Evolutionary conservation across 2,888 invertebrate genomes (phyloP).

Genomic region (Polia nebulosa): DNA sequence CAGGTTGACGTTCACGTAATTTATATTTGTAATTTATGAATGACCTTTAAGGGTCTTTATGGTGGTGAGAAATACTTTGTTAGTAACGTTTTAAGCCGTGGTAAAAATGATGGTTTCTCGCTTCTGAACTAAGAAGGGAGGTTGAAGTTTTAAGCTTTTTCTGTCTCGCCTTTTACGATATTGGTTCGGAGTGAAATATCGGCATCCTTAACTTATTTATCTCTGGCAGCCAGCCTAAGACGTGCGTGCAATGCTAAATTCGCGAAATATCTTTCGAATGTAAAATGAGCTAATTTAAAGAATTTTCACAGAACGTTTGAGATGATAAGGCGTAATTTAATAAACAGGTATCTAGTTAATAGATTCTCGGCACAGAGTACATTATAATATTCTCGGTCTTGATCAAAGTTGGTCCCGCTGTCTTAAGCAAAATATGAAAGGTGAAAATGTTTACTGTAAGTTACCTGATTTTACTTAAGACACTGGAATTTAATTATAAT

Average conservation of each 20-base stretch:
- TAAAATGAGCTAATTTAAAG: conserved; percentile 78
- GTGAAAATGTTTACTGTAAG: conserved; percentile 35
- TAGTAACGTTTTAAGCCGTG: conserved; percentile 32
- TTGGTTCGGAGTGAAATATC: conserved; percentile 86
- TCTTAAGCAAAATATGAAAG: conserved; percentile 35
- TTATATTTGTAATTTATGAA: conserved; percentile 71
- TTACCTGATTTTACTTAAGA: conserved; percentile 39
- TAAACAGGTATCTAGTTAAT: conserved; percentile 51
- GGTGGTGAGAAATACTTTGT: conserved; percentile 50
- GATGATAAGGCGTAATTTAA: conserved; percentile 70
- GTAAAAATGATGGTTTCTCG: conserved; percentile 54
- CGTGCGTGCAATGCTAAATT: conserved; percentile 83
- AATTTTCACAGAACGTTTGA: conserved; percentile 69
- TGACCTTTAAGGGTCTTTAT: conserved; percentile 67
- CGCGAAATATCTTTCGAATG: conserved; percentile 75
- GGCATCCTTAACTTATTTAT: conserved; percentile 85
- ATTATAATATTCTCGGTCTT: conserved; percentile 22
- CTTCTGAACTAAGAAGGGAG: conserved; percentile 55
- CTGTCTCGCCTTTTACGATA: conserved; percentile 81
- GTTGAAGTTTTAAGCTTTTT: conserved; percentile 75
- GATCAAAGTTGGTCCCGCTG: conserved; percentile 11
- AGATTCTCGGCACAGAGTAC: conserved; percentile 20
- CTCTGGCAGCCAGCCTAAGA: conserved; percentile 78
- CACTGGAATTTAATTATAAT: conserved; percentile 34
- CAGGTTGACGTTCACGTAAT: conserved; percentile 73